Conservation (phyloP, 1,140 invertebrate genomes). For the Helicorthomorpha holstii region DNA sequence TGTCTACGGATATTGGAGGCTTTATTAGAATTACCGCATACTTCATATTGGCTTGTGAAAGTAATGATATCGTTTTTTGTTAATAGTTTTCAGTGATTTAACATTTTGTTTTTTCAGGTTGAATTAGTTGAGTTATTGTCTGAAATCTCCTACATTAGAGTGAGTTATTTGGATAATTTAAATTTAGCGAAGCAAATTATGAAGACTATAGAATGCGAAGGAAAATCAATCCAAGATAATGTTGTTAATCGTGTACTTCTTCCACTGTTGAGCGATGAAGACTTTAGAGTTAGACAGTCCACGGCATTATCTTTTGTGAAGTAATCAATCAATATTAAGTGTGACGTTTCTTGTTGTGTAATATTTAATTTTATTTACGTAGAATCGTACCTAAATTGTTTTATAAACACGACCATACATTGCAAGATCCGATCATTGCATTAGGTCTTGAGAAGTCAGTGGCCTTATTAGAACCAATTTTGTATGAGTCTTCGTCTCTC, state of each 20-base stretch:
- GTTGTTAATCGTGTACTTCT: constrained; percentile 42
- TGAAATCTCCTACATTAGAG: constrained; percentile 24
- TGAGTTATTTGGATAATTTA: constrained; percentile 22
- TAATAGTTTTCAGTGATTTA: not conserved
- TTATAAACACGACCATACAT: constrained; percentile 23
- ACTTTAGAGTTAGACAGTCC: constrained; percentile 54
- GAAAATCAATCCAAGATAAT: constrained; percentile 36
- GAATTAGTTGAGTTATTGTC: constrained; percentile 30
- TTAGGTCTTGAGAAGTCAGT: constrained; percentile 21
- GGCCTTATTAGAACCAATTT: constrained; percentile 19
- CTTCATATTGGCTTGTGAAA: constrained; percentile 75
- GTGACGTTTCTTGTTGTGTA: not conserved
- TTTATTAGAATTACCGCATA: constrained; percentile 43
- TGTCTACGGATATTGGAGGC: constrained; percentile 36
- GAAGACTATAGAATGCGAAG: constrained; percentile 6
- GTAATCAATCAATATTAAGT: too few species aligned
- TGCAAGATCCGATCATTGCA: constrained; percentile 25
- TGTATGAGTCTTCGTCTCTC: constrained; percentile 21
- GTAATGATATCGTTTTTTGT: constrained; percentile 25
- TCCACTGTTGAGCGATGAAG: constrained; percentile 48
- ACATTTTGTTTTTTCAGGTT: constrained; percentile 20
- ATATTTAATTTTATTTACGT: constrained; percentile 8
- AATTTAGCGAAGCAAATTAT: constrained; percentile 4
- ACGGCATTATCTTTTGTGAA: constrained; percentile 45
- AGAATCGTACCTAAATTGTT: constrained; percentile 26